These are phyloP conservation scores for Colossoma macropomum DNA, from an alignment of 2,113 vertebrate genomes.

Conservation along the genomic window DNA sequence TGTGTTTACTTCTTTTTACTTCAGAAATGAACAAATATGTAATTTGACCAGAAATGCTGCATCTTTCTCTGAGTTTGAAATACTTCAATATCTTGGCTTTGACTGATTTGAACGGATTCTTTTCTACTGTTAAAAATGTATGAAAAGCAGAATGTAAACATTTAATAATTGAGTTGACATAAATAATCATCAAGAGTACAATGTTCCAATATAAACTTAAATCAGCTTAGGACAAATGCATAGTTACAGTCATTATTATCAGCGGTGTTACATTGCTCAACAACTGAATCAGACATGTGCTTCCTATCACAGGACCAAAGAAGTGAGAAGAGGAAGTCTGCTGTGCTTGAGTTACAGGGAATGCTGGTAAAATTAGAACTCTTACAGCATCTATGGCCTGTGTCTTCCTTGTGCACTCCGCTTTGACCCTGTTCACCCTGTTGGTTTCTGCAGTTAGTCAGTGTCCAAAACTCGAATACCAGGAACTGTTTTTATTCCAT, in stretches of 20 bases:
- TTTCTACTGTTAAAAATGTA: too few species aligned
- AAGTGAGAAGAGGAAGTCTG: conserved; percentile 75
- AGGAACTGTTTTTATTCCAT: not conserved
- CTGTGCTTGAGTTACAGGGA: conserved; percentile 76
- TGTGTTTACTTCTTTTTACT: too few species aligned
- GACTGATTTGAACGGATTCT: too few species aligned
- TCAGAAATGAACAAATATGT: too few species aligned
- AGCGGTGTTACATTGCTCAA: not conserved
- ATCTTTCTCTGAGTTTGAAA: too few species aligned
- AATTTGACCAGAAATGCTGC: too few species aligned
- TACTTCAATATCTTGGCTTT: too few species aligned
- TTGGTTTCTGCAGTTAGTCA: not conserved
- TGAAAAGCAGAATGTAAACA: too few species aligned
- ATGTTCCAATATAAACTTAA: too few species aligned
- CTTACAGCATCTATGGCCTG: not conserved
- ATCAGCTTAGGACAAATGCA: not conserved
- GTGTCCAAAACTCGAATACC: not conserved
- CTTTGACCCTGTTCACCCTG: not conserved
- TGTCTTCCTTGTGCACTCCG: not conserved
- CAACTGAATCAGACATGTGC: not conserved
- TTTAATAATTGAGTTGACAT: too few species aligned
- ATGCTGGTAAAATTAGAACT: conserved; percentile 75
- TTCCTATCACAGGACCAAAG: conserved; percentile 66
- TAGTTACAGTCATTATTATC: not conserved
- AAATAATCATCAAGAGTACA: too few species aligned